A percentile compares a stretch with the other conserved stretches of the same genome.
Evolutionary conservation across 92 coral and sea anemone species (phyloP).

Genomic region (Diadumene lineata): DNA sequence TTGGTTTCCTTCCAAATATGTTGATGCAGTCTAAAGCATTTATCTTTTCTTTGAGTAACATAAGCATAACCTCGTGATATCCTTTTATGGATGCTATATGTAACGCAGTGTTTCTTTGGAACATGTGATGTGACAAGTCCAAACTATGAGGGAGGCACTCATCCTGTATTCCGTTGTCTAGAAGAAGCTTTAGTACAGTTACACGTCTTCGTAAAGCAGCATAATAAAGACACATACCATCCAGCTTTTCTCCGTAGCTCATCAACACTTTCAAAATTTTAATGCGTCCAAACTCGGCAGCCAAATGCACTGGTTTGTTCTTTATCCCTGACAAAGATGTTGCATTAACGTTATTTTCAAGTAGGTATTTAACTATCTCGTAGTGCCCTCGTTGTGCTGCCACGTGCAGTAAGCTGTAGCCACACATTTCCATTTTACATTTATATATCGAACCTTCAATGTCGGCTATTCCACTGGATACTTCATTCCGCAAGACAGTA

Average conservation of each 20-base stretch:
- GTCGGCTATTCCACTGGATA: constrained; percentile 14
- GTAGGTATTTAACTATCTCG: constrained; percentile 36
- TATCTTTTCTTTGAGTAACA: constrained; percentile 23
- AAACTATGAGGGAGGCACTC: constrained; percentile 44
- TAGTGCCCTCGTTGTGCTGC: constrained; percentile 60
- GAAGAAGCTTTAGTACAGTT: constrained; percentile 46
- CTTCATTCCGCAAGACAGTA: neutral
- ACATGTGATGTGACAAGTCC: constrained; percentile 15
- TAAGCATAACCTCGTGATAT: constrained; percentile 26
- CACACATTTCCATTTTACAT: constrained; percentile 49
- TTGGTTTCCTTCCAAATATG: constrained; percentile 57
- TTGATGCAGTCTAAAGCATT: constrained; percentile 43
- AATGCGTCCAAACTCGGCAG: constrained; percentile 65
- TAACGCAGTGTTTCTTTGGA: constrained; percentile 62
- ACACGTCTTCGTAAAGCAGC: constrained; percentile 58
- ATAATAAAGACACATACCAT: constrained; percentile 50
- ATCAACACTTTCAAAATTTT: constrained; percentile 41
- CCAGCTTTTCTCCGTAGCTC: constrained; percentile 37
- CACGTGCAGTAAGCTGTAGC: constrained; percentile 57
- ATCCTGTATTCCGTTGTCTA: constrained; percentile 49
- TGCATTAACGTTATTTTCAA: constrained; percentile 33
- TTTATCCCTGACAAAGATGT: constrained; percentile 13
- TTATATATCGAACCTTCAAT: neutral
- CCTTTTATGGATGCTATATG: constrained; percentile 58
- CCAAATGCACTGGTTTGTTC: constrained; percentile 55